Percentiles rank a stretch among this genome's conserved stretches.
Evolutionary conservation across 1,140 invertebrate species (phyloP).

Genomic region (Drosophila pectinifera): DNA sequence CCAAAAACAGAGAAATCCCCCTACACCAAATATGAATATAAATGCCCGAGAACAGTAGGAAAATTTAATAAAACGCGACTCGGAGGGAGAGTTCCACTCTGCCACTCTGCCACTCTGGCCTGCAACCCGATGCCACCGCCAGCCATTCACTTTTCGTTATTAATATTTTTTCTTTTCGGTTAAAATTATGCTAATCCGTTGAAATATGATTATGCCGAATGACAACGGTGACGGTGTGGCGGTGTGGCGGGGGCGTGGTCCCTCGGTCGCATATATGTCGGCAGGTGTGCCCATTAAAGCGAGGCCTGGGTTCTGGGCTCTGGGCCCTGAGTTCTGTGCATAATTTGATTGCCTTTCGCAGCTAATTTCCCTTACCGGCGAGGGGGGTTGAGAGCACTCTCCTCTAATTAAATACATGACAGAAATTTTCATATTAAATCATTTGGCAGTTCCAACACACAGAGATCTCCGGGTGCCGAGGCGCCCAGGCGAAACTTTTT

Average conservation of each 20-base stretch:
- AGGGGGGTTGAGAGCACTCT: too few relatives aligned
- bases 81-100: constrained; percentile 6
- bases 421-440: constrained; percentile 62
- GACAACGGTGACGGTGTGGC: constrained; percentile 57
- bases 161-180: constrained; percentile 66
- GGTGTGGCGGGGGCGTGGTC: constrained; percentile 54
- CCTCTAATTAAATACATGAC: constrained; percentile 69
- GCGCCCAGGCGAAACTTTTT: constrained; percentile 58
- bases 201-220: constrained; percentile 83
- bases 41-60: constrained; percentile 67
- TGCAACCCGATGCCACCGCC: constrained; percentile 53
- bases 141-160: constrained; percentile 82
- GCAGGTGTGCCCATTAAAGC: constrained; percentile 60
- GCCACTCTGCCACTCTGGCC: constrained; percentile 22
- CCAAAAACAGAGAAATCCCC: constrained; percentile 37
- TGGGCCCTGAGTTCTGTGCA: constrained; percentile 47
- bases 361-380: constrained; percentile 66
- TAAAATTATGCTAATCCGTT: constrained; percentile 84
- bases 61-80: constrained; percentile 66
- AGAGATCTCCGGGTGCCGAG: constrained; percentile 1
- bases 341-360: constrained; percentile 80
- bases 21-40: constrained; percentile 78
- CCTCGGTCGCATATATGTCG: constrained; percentile 27
- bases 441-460: constrained; percentile 20
- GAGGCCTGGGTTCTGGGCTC: constrained; percentile 8